Evolutionary conservation across 92 coral and sea anemone species (phyloP), one percentile per base, ranked within the genome.

Genomic region (Epizoanthus ramosus): DNA sequence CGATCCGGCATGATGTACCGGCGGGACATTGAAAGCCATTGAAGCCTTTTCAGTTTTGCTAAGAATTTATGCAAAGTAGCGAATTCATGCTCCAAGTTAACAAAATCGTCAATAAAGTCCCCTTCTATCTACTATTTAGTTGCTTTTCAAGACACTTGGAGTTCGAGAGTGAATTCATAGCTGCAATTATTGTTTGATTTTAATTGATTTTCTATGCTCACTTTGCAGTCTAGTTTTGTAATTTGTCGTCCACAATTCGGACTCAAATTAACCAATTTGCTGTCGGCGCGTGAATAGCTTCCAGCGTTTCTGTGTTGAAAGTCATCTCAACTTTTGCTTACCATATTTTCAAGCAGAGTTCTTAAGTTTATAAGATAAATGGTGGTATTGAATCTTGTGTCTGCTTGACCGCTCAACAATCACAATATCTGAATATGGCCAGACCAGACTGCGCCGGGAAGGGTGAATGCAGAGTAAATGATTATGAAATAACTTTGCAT

Each of bases 1-100:
- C 43, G 2, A 75, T 39, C 33, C 81, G n/a, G 81, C 33, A 35
- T 37, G 18, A n/a, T 76, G 56, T 61, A 39, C 71, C 63, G 54
- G 82, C 59, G 82, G 82, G 71, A 77, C 47, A 63, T 37, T 37
- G 43, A 37, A 37, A 37, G 43, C 43, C 43, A 37, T 61, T 69
- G 22, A 41, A 77, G 71, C 43, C 61, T 69, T 21, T 19, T 28
- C 67, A 74, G 19, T 50, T 73, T 45, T 28, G 76, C 56, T 43
- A 21, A 41, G 35, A 77, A 77, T 77, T 77, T 77, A 77, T 77
- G 70, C 71, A 37, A 77, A 77, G 58, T 22, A 77, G 68, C 24
- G 54, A 25, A 76, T 59, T 37, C 35, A 76, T 33, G 81, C 24
- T 17, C 71, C 37, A 41, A 21, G 22, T 39, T 33, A 8, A 14